Conservation (phyloP, 1,140 invertebrate species). For the Nephila pilipes region DNA sequence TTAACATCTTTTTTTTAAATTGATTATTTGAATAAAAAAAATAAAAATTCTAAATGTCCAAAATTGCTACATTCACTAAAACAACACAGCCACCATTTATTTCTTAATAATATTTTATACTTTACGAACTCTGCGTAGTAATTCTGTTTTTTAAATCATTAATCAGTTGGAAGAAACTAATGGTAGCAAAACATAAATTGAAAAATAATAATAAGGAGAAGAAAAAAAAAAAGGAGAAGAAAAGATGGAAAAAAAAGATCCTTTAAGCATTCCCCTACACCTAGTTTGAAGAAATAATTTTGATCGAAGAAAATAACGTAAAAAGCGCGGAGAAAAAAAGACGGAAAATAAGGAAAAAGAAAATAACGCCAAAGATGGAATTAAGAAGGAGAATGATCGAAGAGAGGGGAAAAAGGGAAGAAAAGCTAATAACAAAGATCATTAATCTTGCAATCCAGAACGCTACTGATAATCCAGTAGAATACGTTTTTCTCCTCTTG, state of each 20-base stretch:
- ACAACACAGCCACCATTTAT: neutral
- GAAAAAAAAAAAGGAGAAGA: neutral
- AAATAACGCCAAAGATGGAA: conserved; percentile 66
- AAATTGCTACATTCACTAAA: neutral
- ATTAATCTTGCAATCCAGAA: conserved; percentile 72
- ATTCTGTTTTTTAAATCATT: conserved; percentile 55
- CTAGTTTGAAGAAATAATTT: conserved; percentile 67
- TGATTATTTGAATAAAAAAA: neutral
- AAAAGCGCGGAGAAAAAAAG: conserved; percentile 37
- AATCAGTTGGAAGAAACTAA: conserved; percentile 48
- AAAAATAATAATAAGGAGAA: conserved; percentile 54
- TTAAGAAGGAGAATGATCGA: conserved; percentile 71
- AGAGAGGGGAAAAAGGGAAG: conserved; percentile 46
- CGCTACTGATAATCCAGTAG: conserved; percentile 65
- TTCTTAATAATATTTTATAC: conserved; percentile 32
- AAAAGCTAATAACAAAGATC: conserved; percentile 75
- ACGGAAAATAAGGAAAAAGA: conserved; percentile 25
- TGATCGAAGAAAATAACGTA: conserved; percentile 62
- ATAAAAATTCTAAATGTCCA: neutral
- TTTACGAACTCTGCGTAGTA: neutral
- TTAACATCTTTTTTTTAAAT: neutral
- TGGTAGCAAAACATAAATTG: conserved; percentile 62
- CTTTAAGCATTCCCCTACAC: conserved; percentile 8
- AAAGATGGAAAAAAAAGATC: neutral
- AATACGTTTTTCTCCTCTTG: conserved; percentile 17